Evolutionary conservation across 2,113 vertebrate species (phyloP), one percentile per base, ranked within the genome.

Genomic region (Motacilla tschutschensis): DNA sequence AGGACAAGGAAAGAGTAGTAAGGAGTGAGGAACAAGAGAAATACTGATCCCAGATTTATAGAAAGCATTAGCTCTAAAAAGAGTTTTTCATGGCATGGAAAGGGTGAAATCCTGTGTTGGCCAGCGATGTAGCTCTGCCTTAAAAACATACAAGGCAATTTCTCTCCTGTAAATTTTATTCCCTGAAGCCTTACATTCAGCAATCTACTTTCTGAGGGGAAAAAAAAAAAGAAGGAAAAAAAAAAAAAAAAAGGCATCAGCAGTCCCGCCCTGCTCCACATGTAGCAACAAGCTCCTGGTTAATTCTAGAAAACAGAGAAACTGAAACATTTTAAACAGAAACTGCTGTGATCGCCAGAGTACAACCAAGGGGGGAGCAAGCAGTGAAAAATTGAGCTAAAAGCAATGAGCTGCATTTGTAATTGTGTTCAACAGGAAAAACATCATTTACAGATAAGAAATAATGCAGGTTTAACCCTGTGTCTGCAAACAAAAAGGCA

Each of bases 291-390:
- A 89, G 85, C 87, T 94, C 88, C 75, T 58, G 43, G 59, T 92
- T 91, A 88, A 91, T 70, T 90, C 69, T 88, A 62, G 75, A 91
- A 92, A 94, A 91, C 75, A 88, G 58, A 80, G 90, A 82, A 85
- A 84, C 86, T 83, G 94, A 94, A 93, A 92, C 44, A 48, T 88
- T 93, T 96, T 72, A 84, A 93, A 92, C 69, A 91, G 91, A 95
- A 95, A 93, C 89, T 71, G 58, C 83, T 88, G 73, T 70, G 87
- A 89, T 94, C 81, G 59, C 47, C 81, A 75, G 65, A 7, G 2
- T 64, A 58, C 26, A 79, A 35, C 43, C 18, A 4, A 81, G 51
- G 31, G 6, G 17, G 69, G 59, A 67, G 46, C 57, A 38, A 78
- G 74, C 5, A 15, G 41, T 87, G 76, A 72, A 90, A 92, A 91